Conservation (phyloP, 2,797 vertebrate genomes). For the Ambastaia sidthimunki region DNA sequence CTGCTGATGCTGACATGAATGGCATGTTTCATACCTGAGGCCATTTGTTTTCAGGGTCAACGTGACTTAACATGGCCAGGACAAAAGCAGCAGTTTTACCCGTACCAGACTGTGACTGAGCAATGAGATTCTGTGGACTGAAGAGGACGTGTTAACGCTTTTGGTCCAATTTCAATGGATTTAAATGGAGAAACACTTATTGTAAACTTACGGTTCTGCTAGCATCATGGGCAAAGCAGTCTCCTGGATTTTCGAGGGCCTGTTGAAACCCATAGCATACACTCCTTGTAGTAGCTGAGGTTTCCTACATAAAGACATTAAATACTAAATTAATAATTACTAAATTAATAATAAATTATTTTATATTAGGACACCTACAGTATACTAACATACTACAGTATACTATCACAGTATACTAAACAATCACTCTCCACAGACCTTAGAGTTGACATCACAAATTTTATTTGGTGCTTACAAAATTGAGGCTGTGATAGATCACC, state of each 20-base stretch:
- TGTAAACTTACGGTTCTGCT: slow-evolving; percentile 92
- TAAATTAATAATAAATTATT: no score
- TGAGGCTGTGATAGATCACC: no score
- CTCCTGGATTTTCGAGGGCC: slow-evolving; percentile 98
- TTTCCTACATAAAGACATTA: slow-evolving; percentile 77
- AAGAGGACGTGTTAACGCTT: neutral
- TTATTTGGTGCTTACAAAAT: no score
- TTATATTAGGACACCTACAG: neutral
- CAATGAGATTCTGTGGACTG: slow-evolving; percentile 97
- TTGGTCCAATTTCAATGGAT: neutral
- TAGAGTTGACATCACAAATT: no score
- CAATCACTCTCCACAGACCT: no score
- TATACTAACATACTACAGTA: no score
- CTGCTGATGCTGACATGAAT: neutral
- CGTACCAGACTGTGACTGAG: slow-evolving; percentile 97
- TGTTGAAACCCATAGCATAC: slow-evolving; percentile 98
- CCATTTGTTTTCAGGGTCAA: slow-evolving; percentile 87
- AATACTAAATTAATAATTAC: no score
- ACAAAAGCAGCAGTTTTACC: slow-evolving; percentile 98
- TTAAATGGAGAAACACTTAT: neutral
- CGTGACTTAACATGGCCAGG: slow-evolving; percentile 95
- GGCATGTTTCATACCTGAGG: slow-evolving; percentile 84
- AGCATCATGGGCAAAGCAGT: slow-evolving; percentile 98
- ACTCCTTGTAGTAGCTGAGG: slow-evolving; percentile 93
- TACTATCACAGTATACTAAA: no score